phyloP scores from a whole-genome alignment of 1,140 invertebrate genomes.

The Zaprionus gabonicus region DNA sequence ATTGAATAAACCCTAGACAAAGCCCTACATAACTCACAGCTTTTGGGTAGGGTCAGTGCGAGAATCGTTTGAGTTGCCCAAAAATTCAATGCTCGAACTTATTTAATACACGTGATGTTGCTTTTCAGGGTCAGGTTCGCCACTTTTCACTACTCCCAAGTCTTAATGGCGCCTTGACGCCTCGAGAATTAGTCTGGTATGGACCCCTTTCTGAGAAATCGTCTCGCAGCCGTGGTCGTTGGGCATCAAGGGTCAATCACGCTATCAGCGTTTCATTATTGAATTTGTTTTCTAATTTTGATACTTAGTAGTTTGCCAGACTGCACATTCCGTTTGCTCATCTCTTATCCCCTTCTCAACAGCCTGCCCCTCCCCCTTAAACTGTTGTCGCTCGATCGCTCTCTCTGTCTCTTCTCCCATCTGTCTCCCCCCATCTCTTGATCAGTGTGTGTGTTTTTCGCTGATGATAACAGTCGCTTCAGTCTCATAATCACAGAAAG shows the following conservation, averaged over 20 bases:
- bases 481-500: conserved; percentile 37
- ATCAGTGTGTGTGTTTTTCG: conserved; percentile 60
- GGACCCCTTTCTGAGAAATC: conserved; percentile 59
- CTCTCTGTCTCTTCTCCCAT: neutral
- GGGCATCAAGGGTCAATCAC: conserved; percentile 56
- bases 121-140: conserved; percentile 72
- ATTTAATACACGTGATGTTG: conserved; percentile 54
- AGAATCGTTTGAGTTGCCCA: neutral
- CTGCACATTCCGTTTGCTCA: conserved; percentile 44
- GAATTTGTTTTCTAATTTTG: conserved; percentile 71
- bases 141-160: conserved; percentile 29
- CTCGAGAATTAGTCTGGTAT: conserved; percentile 20
- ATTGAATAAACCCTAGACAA: neutral
- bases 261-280: conserved; percentile 44
- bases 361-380: conserved; percentile 9
- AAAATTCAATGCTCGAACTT: neutral
- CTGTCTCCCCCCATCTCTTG: conserved; percentile 4
- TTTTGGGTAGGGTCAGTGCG: conserved; percentile 52
- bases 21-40: conserved; percentile 7
- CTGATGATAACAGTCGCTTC: conserved; percentile 64
- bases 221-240: conserved; percentile 11
- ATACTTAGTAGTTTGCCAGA: conserved; percentile 23
- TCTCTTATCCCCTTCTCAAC: neutral
- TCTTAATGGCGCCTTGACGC: conserved; percentile 35
- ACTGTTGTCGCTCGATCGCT: neutral